These are phyloP conservation scores for Papilio helenus DNA, from an alignment of 1,140 invertebrate genomes.

Conservation along the genomic window DNA sequence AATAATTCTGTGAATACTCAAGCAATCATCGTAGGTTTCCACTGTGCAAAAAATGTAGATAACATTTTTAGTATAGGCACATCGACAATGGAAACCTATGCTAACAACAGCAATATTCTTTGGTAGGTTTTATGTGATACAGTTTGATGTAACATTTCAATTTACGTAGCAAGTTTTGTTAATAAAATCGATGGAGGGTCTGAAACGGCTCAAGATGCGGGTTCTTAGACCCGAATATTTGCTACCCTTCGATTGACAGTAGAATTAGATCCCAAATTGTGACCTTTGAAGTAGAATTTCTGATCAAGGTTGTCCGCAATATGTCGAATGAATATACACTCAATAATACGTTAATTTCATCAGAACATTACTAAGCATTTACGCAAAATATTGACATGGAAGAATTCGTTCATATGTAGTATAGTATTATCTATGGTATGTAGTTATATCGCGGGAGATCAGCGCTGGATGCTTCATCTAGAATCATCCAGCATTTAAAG, in stretches of 20 bases:
- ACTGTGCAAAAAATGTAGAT: background rate
- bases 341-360: conserved; percentile 8
- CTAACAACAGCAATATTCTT: background rate
- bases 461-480: too few relatives aligned
- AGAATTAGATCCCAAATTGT: conserved; percentile 18
- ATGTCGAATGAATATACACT: background rate
- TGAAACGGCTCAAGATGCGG: conserved; percentile 22
- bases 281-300: conserved; percentile 27
- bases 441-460: too few relatives aligned
- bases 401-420: too few relatives aligned
- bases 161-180: conserved; percentile 22
- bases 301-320: conserved; percentile 16
- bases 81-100: too few relatives aligned
- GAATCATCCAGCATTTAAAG: too few relatives aligned
- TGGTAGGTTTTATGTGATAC: background rate
- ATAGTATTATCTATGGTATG: too few relatives aligned
- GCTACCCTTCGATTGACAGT: conserved; percentile 17
- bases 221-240: conserved; percentile 13
- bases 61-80: too few relatives aligned
- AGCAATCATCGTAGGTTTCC: background rate
- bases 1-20: too few relatives aligned
- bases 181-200: conserved; percentile 28
- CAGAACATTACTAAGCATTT: background rate
- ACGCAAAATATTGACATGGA: too few relatives aligned
- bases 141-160: conserved; percentile 22